phyloP scores from a whole-genome alignment of 2,113 vertebrate genomes.

The Cryptomyrus ogoouensis region DNA sequence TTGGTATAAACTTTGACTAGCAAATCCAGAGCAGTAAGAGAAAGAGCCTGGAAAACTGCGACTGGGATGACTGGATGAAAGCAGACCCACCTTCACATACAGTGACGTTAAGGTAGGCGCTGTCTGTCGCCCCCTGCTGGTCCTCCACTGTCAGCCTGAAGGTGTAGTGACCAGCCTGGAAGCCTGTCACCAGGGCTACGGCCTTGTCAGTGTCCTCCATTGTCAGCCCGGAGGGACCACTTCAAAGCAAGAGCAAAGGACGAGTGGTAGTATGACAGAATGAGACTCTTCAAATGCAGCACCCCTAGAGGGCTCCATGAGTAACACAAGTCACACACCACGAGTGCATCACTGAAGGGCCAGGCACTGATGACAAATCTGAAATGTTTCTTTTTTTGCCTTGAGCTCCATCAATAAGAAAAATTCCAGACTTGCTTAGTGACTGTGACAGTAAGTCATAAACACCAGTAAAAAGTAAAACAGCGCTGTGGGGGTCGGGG shows the following conservation, averaged over 20 bases:
- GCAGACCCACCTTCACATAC: slow-evolving; percentile 71
- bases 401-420: neutral
- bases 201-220: slow-evolving; percentile 62
- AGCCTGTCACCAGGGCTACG: slow-evolving; percentile 62
- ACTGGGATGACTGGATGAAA: neutral
- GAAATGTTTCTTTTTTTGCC: neutral
- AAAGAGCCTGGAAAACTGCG: neutral
- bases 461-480: neutral
- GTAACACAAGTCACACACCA: neutral
- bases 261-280: neutral
- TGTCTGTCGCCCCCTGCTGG: slow-evolving; percentile 69
- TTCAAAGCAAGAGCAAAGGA: slow-evolving; percentile 41
- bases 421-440: neutral
- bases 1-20: neutral
- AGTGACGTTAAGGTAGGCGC: slow-evolving; percentile 54
- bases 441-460: neutral
- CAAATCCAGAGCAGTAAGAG: neutral
- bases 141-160: slow-evolving; percentile 75
- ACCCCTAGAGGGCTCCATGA: neutral
- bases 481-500: neutral
- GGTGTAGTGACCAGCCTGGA: slow-evolving; percentile 67
- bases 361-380: neutral
- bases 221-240: slow-evolving; percentile 66
- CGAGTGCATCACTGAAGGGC: neutral
- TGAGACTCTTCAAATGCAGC: neutral